A percentile compares a stretch with the other conserved stretches of the same genome.
These are phyloP conservation scores for Urosaurus nigricauda DNA, from an alignment of 2,797 vertebrate genomes.

Conservation along the genomic window DNA sequence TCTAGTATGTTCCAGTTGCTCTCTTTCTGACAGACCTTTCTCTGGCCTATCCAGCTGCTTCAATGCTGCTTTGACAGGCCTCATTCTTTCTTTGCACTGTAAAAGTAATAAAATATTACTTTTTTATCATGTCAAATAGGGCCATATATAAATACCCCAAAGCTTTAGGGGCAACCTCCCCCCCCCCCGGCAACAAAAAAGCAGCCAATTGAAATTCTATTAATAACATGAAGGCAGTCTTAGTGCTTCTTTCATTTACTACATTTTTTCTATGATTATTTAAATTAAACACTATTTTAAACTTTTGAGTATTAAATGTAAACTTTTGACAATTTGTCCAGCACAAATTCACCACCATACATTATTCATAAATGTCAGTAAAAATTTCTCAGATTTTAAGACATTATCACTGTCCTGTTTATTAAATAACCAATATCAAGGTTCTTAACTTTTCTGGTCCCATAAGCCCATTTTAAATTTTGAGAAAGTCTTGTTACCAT, in stretches of 20 bases:
- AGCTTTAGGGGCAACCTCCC: no score
- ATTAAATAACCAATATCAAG: background rate
- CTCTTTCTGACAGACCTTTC: conserved; percentile 96
- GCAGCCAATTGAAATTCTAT: no score
- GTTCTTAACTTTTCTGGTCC: background rate
- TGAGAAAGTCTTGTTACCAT: background rate
- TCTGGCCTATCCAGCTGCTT: conserved; percentile 98
- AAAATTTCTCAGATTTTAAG: background rate
- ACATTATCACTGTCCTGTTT: background rate
- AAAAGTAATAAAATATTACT: conserved; percentile 63
- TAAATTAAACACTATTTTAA: background rate
- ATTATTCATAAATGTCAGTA: background rate
- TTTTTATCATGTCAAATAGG: no score
- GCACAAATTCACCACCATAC: background rate
- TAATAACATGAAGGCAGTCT: conserved; percentile 25
- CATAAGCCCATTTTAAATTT: background rate
- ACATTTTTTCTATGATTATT: conserved; percentile 39
- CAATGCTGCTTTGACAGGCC: conserved; percentile 96
- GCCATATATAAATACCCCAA: no score
- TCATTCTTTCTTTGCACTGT: conserved; percentile 98
- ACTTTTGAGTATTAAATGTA: conserved; percentile 22
- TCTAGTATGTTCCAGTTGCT: conserved; percentile 96
- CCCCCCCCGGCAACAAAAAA: no score
- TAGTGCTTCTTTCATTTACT: conserved; percentile 28
- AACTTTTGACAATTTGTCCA: background rate